A percentile compares a stretch with the other conserved stretches of the same genome.
Evolutionary conservation across 2,888 invertebrate genomes (phyloP).

Genomic region (Dichetophora obliterata): DNA sequence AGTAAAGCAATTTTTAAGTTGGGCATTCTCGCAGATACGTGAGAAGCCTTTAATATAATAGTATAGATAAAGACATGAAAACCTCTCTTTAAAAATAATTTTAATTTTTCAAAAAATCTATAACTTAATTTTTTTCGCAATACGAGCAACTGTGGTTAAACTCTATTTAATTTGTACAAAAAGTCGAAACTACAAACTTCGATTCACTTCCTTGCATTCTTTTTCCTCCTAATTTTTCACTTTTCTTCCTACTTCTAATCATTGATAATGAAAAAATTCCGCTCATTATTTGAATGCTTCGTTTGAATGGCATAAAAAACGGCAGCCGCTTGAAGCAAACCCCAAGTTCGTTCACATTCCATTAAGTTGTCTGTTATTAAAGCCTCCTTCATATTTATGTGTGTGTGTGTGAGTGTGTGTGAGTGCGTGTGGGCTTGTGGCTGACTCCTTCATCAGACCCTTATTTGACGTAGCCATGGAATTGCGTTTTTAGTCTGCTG

Average conservation of each 20-base stretch:
- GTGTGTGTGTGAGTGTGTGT: background rate
- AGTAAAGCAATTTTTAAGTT: too few relatives aligned
- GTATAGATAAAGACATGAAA: too few relatives aligned
- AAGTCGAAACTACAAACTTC: too few relatives aligned
- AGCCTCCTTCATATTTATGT: background rate
- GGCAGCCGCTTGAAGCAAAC: background rate
- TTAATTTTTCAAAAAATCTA: too few relatives aligned
- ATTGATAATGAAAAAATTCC: slow-evolving; percentile 52
- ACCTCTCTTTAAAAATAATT: too few relatives aligned
- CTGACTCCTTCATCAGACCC: background rate
- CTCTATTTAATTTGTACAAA: background rate
- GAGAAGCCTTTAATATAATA: too few relatives aligned
- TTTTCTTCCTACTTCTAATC: slow-evolving; percentile 41
- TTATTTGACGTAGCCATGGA: background rate
- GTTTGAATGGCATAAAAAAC: background rate
- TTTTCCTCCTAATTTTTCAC: too few relatives aligned
- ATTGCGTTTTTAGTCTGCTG: background rate
- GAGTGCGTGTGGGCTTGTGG: background rate
- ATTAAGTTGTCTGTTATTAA: background rate
- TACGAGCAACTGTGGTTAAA: background rate
- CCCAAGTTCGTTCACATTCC: background rate
- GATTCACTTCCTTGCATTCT: too few relatives aligned
- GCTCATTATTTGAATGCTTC: slow-evolving; percentile 51
- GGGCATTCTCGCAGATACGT: too few relatives aligned
- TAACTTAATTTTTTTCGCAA: background rate